Evolutionary conservation across 2,113 vertebrate species (phyloP).

Genomic region (Ardeotis arabs): DNA sequence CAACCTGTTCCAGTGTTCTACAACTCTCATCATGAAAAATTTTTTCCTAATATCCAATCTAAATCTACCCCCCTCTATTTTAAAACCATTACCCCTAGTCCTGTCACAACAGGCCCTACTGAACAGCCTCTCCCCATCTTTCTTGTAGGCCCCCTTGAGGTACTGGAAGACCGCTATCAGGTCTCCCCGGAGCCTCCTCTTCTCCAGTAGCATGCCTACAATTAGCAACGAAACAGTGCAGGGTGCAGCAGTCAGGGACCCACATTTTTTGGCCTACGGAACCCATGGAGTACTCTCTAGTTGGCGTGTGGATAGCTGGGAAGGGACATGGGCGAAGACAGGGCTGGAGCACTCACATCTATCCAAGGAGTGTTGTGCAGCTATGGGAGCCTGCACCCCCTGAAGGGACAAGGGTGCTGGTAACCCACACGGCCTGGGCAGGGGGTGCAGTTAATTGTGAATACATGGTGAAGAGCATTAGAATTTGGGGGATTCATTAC

Average conservation of each 20-base stretch:
- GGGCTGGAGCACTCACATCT: neutral
- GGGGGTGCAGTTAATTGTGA: neutral
- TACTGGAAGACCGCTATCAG: too few relatives aligned
- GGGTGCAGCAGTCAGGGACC: rapidly evolving
- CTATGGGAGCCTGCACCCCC: too few relatives aligned
- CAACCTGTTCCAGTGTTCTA: too few relatives aligned
- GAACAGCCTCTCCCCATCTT: too few relatives aligned
- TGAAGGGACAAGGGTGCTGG: neutral
- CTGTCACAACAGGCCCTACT: too few relatives aligned
- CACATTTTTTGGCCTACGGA: neutral
- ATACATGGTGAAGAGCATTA: neutral
- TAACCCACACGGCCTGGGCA: neutral
- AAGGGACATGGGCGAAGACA: neutral
- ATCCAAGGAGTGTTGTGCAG: neutral
- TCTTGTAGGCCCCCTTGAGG: too few relatives aligned
- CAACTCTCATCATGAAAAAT: too few relatives aligned
- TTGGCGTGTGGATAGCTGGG: neutral
- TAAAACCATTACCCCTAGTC: too few relatives aligned
- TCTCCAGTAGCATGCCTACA: neutral
- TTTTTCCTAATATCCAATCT: too few relatives aligned
- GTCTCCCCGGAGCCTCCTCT: too few relatives aligned
- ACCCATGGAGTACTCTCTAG: rapidly evolving
- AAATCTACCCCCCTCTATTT: too few relatives aligned
- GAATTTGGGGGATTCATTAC: neutral
- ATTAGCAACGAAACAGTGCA: rapidly evolving